These are phyloP conservation scores for Melanophora roralis DNA, from an alignment of 2,888 invertebrate species.

Conservation along the genomic window DNA sequence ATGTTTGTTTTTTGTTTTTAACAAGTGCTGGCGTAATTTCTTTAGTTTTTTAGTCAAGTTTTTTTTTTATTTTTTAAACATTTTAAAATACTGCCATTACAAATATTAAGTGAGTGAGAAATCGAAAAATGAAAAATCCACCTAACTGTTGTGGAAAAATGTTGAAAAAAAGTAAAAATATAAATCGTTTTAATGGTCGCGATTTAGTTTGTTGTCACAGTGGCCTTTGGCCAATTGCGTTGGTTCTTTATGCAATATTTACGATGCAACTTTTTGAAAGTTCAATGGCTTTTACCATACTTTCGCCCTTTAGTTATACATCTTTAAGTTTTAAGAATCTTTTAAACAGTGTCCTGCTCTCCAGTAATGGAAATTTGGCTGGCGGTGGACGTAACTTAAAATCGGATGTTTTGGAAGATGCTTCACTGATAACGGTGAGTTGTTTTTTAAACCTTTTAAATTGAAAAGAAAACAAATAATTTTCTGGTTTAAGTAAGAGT, in stretches of 20 bases:
- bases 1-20: background rate
- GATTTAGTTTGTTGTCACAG: constrained; percentile 25
- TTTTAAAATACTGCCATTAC: constrained; percentile 5
- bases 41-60: constrained; percentile 1
- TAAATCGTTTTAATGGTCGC: constrained; percentile 51
- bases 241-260: constrained; percentile 62
- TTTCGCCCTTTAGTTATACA: constrained; percentile 74
- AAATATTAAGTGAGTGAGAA: constrained; percentile 14
- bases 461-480: background rate
- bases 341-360: constrained; percentile 73
- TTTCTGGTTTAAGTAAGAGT: constrained; percentile 32
- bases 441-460: background rate
- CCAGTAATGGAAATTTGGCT: constrained; percentile 74
- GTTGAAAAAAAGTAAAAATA: constrained; percentile 67
- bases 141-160: constrained; percentile 38
- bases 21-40: background rate
- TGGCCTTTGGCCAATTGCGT: constrained; percentile 68
- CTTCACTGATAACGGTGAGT: constrained; percentile 75
- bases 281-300: constrained; percentile 72
- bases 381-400: constrained; percentile 75
- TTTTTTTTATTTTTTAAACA: background rate
- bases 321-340: constrained; percentile 74
- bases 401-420: constrained; percentile 75
- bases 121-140: constrained; percentile 31
- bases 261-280: constrained; percentile 68